A percentile compares a stretch with the other conserved stretches of the same genome.
phyloP scores from a whole-genome alignment of 23 tunicate species.

The Styela plicata region DNA sequence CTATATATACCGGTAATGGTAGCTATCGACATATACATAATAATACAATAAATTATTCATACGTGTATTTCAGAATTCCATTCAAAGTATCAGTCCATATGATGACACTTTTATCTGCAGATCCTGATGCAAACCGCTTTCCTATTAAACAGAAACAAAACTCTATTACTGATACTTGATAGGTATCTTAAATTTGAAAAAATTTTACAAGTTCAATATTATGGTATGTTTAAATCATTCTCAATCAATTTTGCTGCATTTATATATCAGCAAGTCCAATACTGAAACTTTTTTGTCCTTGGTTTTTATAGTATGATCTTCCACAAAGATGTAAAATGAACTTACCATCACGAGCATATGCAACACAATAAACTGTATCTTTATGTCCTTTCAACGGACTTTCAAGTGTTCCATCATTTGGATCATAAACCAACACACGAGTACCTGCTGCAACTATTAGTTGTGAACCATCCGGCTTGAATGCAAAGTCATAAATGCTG shows the following conservation, averaged over 20 bases:
- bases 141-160: conserved; percentile 30
- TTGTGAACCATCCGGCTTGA: conserved; percentile 94
- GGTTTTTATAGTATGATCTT: too few relatives aligned
- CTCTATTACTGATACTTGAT: too few relatives aligned
- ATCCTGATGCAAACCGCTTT: conserved; percentile 85
- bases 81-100: conserved; percentile 81
- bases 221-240: too few relatives aligned
- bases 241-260: too few relatives aligned
- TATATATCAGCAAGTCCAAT: too few relatives aligned
- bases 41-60: too few relatives aligned
- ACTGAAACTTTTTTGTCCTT: too few relatives aligned
- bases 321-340: too few relatives aligned
- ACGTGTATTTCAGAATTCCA: conserved; percentile 89
- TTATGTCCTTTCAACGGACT: conserved; percentile 81
- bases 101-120: conserved; percentile 84
- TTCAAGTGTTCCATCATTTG: conserved; percentile 61
- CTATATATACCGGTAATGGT: too few relatives aligned
- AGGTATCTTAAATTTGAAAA: too few relatives aligned
- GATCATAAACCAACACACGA: conserved; percentile 73
- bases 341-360: conserved; percentile 77
- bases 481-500: conserved; percentile 83
- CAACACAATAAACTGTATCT: conserved; percentile 74
- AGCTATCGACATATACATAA: too few relatives aligned
- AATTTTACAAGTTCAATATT: too few relatives aligned
- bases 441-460: conserved; percentile 73